Base-by-base conservation (phyloP, 1,140 invertebrate genomes). In the Musca domestica region DNA sequence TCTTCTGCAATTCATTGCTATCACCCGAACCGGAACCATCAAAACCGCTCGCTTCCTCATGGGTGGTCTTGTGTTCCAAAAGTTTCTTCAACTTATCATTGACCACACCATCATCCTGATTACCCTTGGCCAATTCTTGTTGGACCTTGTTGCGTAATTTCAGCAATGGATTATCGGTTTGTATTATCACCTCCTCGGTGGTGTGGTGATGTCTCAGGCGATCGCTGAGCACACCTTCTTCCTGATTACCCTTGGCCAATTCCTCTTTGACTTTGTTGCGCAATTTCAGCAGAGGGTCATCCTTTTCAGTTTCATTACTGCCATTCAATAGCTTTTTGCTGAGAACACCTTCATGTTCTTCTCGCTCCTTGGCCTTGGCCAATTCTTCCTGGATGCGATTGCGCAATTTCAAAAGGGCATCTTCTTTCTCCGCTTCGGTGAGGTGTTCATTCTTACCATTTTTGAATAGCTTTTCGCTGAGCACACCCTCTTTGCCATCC, bases 231-330 rank as follows among this genome's bases (percentile, higher is more conserved):
- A 78, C 73, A 3, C 76, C 76, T 66, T 75, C 71, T 0, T 78
- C 76, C 0, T 69, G 72, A 0, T 67, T 70, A 9, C 73, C 70
- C 2, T 70, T 61, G 2, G 73, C 68, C 27, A 75, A 74, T 23
- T 76, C 74, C 2, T 69, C 71, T 66, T 76, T 78, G 0, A 78
- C 74, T 51, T 75, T 78, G 15, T 78, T 69, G n/a, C 76, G 68
- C 10, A 78, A 22, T 34, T 63, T 69, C 6, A 73, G 69, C 47
- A 78, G 47, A 3, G 41, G 27, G 41, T 61, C 27, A 10, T 61
- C 56, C 0, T 22, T 41, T 34, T 41, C 27, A 2, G 34, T 41
- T 41, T 41, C 34, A 41, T 41, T 41, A 41, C 12, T 41, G 12
- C 34, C 34, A 41, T 23, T 20, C 17, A 52, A 52, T 2, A 20